Conservation (phyloP, 2,888 invertebrate species). For the Lypha dubia region DNA sequence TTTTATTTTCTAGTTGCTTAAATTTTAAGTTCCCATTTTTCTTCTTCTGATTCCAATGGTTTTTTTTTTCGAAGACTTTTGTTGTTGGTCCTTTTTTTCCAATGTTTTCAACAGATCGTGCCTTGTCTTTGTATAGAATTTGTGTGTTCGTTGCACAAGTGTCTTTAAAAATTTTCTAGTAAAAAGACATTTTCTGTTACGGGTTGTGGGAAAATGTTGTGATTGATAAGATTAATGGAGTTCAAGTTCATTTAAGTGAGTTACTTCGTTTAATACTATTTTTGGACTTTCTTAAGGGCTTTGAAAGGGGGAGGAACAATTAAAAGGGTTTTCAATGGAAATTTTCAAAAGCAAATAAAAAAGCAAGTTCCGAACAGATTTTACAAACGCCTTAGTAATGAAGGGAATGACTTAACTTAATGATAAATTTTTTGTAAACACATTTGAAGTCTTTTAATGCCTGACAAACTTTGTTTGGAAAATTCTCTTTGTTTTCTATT, state of each 20-base stretch:
- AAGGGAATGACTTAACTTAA: neutral
- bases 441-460: no score
- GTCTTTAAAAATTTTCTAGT: constrained; percentile 64
- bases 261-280: constrained; percentile 65
- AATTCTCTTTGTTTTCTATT: no score
- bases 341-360: no score
- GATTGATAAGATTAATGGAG: constrained; percentile 73
- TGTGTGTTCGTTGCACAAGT: constrained; percentile 65
- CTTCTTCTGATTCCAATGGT: constrained; percentile 48
- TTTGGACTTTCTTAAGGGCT: constrained; percentile 7
- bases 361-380: neutral
- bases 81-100: constrained; percentile 28
- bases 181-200: constrained; percentile 71
- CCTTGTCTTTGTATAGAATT: constrained; percentile 58
- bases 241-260: constrained; percentile 72
- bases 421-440: constrained; percentile 17
- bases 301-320: constrained; percentile 63
- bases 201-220: constrained; percentile 73
- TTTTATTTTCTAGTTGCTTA: constrained; percentile 21
- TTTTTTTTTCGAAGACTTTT: constrained; percentile 46
- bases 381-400: neutral
- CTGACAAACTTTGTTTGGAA: no score
- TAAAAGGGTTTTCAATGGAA: constrained; percentile 57
- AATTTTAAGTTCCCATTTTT: constrained; percentile 62
- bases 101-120: constrained; percentile 71